A percentile compares a stretch with the other conserved stretches of the same genome.
These are phyloP conservation scores for Drosophila eohydei DNA, from an alignment of 2,888 invertebrate species.

Conservation along the genomic window DNA sequence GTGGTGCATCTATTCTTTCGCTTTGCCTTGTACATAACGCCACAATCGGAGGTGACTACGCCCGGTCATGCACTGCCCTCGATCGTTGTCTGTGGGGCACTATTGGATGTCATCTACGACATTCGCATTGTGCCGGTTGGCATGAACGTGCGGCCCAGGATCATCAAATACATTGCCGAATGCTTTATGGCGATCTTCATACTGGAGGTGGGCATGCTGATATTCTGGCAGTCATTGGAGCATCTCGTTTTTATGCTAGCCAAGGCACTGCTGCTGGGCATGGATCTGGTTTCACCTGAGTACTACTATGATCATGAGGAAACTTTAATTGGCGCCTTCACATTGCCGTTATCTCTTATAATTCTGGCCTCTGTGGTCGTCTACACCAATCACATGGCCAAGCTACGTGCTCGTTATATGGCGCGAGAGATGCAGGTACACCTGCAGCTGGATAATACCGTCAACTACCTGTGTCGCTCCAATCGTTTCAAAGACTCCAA, in stretches of 20 bases:
- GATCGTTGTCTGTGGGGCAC: conserved; percentile 11
- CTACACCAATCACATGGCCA: conserved; percentile 14
- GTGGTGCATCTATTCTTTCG: conserved; percentile 24
- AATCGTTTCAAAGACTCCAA: not conserved
- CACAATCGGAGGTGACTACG: not conserved
- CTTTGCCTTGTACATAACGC: conserved; percentile 1
- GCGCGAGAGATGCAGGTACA: not conserved
- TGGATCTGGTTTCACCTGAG: not conserved
- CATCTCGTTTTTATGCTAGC: not conserved
- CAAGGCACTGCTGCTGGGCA: not conserved
- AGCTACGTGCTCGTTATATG: not conserved
- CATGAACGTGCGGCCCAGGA: not conserved
- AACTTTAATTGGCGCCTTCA: conserved; percentile 12
- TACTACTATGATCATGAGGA: conserved; percentile 6
- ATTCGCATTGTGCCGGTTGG: conserved; percentile 18
- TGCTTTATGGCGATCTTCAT: conserved; percentile 19
- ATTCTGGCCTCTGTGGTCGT: not conserved
- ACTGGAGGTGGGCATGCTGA: conserved; percentile 24
- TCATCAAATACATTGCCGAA: conserved; percentile 21
- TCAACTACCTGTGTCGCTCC: not conserved
- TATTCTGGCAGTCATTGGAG: conserved; percentile 34
- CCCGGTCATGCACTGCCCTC: conserved; percentile 9
- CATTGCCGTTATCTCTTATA: conserved; percentile 13
- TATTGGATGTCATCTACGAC: conserved; percentile 39
- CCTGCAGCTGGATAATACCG: conserved; percentile 2